phyloP scores from a whole-genome alignment of 2,888 invertebrate genomes.

The Ormyrus rosae region DNA sequence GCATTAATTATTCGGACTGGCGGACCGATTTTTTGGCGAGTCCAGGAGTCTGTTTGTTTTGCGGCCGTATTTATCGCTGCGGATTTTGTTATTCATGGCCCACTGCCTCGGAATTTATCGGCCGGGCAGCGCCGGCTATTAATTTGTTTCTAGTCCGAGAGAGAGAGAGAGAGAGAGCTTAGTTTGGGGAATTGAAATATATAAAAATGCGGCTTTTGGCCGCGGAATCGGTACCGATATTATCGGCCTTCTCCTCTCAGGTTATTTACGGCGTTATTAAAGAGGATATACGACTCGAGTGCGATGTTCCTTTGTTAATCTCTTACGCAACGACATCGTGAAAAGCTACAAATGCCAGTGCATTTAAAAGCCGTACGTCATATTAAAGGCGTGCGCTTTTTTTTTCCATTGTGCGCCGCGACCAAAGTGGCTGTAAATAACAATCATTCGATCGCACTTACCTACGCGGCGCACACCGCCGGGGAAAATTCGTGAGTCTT shows the following conservation, averaged over 20 bases:
- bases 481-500: constrained; percentile 12
- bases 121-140: neutral
- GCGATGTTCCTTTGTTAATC: neutral
- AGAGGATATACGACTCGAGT: neutral
- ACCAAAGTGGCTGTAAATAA: constrained; percentile 30
- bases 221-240: no score
- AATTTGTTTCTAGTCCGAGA: neutral
- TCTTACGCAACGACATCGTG: neutral
- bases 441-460: constrained; percentile 27
- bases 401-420: neutral
- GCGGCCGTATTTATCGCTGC: constrained; percentile 29
- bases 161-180: neutral
- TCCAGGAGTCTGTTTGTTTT: neutral
- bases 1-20: constrained; percentile 34
- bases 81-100: constrained; percentile 29
- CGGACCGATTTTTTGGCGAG: constrained; percentile 12
- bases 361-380: constrained; percentile 8
- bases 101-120: constrained; percentile 27
- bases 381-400: neutral
- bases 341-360: neutral
- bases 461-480: constrained; percentile 1
- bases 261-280: neutral
- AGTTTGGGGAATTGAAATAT: neutral
- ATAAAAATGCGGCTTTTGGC: neutral
- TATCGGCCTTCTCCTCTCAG: no score